Percentiles rank a stretch among this genome's conserved stretches.
Conservation (phyloP, 2,888 invertebrate species). For the Macropis europaea region DNA sequence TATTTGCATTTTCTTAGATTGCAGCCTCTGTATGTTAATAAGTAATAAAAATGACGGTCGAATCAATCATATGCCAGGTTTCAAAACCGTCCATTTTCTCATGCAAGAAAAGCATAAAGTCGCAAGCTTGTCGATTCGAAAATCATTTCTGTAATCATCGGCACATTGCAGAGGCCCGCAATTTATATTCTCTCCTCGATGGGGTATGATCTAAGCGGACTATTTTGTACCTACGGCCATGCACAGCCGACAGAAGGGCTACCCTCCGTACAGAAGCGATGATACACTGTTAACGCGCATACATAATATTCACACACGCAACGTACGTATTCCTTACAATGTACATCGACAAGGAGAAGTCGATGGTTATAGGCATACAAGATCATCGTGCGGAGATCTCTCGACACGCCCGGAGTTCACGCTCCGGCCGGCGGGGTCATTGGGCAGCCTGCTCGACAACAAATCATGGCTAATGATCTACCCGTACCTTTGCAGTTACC, state of each 20-base stretch:
- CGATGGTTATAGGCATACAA: slow-evolving; percentile 65
- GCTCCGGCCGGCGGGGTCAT: slow-evolving; percentile 76
- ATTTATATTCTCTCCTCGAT: no score
- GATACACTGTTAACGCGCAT: slow-evolving; percentile 31
- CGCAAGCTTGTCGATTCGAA: no score
- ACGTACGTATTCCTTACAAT: slow-evolving; percentile 26
- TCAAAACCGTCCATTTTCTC: no score
- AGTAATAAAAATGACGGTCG: no score
- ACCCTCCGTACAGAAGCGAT: slow-evolving; percentile 39
- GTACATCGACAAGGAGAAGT: slow-evolving; percentile 53
- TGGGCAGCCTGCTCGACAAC: slow-evolving; percentile 79
- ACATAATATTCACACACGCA: slow-evolving; percentile 42
- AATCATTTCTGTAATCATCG: no score
- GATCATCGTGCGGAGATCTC: slow-evolving; percentile 67
- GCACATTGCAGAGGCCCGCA: no score
- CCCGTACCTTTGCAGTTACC: slow-evolving; percentile 74
- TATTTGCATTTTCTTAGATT: no score
- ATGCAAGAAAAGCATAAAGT: no score
- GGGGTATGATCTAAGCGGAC: not conserved
- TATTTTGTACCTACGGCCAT: not conserved
- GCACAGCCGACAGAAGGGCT: not conserved
- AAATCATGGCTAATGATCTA: slow-evolving; percentile 80
- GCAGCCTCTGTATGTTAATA: no score
- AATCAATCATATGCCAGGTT: no score
- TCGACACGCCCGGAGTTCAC: slow-evolving; percentile 73